Conservation (phyloP, 1,140 invertebrate species). For the Colletes latitarsis region DNA sequence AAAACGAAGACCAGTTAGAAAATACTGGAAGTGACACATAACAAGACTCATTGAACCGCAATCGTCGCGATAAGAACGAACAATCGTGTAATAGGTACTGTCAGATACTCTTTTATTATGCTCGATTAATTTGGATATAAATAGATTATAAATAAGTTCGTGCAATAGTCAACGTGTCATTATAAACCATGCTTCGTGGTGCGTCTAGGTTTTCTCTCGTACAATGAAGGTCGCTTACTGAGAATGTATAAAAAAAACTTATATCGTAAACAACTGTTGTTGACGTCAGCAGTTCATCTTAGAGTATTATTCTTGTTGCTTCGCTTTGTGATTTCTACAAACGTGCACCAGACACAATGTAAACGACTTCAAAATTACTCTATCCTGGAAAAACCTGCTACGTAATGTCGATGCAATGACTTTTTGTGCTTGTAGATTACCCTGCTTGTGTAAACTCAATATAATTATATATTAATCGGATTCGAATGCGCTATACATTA, state of each 20-base stretch:
- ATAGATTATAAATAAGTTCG: conserved; percentile 52
- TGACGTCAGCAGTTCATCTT: conserved; percentile 1
- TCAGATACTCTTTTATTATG: conserved; percentile 55
- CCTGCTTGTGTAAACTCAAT: conserved; percentile 22
- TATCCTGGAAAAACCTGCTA: neutral
- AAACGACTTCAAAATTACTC: neutral
- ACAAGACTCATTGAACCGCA: too few relatives aligned
- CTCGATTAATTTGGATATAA: conserved; percentile 52
- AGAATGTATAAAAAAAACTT: conserved; percentile 16
- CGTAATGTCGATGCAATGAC: neutral
- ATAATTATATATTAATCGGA: neutral
- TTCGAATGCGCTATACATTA: conserved; percentile 1
- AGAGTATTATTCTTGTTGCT: neutral
- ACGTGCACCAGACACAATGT: neutral
- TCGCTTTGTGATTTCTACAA: neutral
- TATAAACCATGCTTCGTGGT: conserved; percentile 50
- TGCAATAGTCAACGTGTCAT: conserved; percentile 45
- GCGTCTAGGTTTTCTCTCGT: conserved; percentile 38
- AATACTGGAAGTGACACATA: too few relatives aligned
- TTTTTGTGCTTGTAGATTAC: conserved; percentile 15
- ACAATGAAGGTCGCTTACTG: conserved; percentile 28
- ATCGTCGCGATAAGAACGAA: too few relatives aligned
- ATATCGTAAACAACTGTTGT: conserved; percentile 7
- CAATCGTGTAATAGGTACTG: conserved; percentile 10
- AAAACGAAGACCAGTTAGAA: too few relatives aligned